Conservation (phyloP, 2,113 vertebrate genomes). For the cat (Felis catus) region DNA sequence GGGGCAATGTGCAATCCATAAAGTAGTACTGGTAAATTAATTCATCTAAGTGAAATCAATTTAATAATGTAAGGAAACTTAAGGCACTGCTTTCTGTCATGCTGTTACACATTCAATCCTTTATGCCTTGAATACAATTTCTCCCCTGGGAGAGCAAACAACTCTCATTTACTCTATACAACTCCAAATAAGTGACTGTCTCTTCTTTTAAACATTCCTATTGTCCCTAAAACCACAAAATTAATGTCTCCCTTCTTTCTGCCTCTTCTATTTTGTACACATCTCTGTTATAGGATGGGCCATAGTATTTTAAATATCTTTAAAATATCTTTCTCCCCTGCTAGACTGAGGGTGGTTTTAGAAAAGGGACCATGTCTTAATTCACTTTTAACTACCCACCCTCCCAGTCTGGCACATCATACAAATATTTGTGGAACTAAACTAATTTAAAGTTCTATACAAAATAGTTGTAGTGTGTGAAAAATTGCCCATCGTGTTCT, state of each 20-base stretch:
- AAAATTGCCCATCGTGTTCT: neutral
- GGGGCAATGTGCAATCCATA: neutral
- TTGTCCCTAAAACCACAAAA: neutral
- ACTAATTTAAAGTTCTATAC: neutral
- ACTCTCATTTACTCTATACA: neutral
- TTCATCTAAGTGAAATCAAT: neutral
- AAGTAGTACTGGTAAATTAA: neutral
- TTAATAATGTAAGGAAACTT: neutral
- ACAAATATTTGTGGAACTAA: neutral
- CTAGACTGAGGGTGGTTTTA: neutral
- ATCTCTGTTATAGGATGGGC: neutral
- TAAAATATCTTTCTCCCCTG: neutral
- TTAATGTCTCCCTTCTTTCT: neutral
- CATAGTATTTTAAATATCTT: neutral
- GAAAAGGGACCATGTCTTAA: neutral
- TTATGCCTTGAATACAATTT: neutral
- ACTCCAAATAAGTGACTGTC: neutral
- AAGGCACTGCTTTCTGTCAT: neutral
- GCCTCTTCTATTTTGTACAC: neutral
- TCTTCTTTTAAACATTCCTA: neutral
- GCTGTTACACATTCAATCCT: neutral
- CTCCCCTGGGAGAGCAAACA: neutral
- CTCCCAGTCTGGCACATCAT: neutral
- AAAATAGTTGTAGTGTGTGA: neutral
- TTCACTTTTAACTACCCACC: neutral